phyloP scores from a whole-genome alignment of 2,888 invertebrate genomes.

The Cephalotes varians region DNA sequence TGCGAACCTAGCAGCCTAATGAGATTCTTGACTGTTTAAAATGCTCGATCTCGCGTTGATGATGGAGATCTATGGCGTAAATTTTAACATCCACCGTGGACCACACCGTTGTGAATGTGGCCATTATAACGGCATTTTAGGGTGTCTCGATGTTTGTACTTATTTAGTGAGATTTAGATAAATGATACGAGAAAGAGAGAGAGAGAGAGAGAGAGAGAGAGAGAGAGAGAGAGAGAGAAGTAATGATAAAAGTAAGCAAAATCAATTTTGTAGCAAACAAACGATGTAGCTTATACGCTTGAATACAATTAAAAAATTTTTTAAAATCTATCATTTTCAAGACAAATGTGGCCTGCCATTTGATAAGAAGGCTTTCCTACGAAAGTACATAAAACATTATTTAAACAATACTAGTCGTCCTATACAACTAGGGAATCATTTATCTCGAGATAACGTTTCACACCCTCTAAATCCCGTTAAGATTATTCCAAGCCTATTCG shows the following conservation, averaged over 20 bases:
- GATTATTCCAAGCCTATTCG: not conserved
- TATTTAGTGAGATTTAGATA: not conserved
- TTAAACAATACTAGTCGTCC: not conserved
- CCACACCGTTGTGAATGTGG: constrained; percentile 45
- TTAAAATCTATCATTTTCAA: too few species aligned
- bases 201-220: too few species aligned
- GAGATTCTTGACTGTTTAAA: constrained; percentile 74
- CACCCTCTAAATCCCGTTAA: not conserved
- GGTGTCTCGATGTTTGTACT: not conserved
- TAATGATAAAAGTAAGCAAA: not conserved
- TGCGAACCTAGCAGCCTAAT: constrained; percentile 78
- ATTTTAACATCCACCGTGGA: constrained; percentile 54
- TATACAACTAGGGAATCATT: not conserved
- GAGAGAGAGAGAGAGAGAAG: too few species aligned
- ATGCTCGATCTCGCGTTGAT: constrained; percentile 67
- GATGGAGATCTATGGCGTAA: constrained; percentile 45
- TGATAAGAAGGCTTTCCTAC: not conserved
- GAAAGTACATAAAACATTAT: not conserved
- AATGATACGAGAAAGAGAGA: not conserved
- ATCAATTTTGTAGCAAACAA: not conserved
- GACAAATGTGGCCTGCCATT: not conserved
- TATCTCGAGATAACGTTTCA: not conserved
- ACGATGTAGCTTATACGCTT: not conserved
- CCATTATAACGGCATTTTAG: constrained; percentile 67
- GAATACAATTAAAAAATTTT: too few species aligned